These are phyloP conservation scores for Dasypogon diadema DNA, from an alignment of 2,888 invertebrate species.

Conservation along the genomic window DNA sequence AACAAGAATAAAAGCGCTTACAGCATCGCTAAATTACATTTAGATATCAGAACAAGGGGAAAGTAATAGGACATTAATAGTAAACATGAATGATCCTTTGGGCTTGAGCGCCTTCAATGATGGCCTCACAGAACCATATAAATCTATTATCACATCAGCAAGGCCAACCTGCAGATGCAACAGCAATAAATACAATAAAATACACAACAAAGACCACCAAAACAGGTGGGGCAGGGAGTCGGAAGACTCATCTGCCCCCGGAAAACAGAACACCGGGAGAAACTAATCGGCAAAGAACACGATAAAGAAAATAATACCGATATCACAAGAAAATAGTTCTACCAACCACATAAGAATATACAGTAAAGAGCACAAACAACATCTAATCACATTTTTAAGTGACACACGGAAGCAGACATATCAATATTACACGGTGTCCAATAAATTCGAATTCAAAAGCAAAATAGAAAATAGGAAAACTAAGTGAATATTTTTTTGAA, in stretches of 20 bases:
- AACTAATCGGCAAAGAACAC: neutral
- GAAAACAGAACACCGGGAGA: neutral
- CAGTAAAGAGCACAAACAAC: neutral
- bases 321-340: neutral
- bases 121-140: slow-evolving; percentile 1
- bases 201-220: neutral
- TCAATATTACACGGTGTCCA: neutral
- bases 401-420: slow-evolving; percentile 27
- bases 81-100: neutral
- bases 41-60: neutral
- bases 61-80: neutral
- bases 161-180: neutral
- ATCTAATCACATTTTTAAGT: neutral
- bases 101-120: slow-evolving; percentile 4
- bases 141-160: neutral
- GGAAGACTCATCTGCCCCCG: slow-evolving; percentile 6
- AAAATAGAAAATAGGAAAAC: neutral
- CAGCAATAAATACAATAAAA: neutral
- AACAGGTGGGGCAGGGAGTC: neutral
- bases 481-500: no score
- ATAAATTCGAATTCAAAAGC: no score
- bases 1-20: no score
- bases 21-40: neutral
- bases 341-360: slow-evolving; percentile 2
- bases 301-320: neutral